Evolutionary conservation across 2,113 vertebrate genomes (phyloP).

Genomic region (Lathamus discolor): DNA sequence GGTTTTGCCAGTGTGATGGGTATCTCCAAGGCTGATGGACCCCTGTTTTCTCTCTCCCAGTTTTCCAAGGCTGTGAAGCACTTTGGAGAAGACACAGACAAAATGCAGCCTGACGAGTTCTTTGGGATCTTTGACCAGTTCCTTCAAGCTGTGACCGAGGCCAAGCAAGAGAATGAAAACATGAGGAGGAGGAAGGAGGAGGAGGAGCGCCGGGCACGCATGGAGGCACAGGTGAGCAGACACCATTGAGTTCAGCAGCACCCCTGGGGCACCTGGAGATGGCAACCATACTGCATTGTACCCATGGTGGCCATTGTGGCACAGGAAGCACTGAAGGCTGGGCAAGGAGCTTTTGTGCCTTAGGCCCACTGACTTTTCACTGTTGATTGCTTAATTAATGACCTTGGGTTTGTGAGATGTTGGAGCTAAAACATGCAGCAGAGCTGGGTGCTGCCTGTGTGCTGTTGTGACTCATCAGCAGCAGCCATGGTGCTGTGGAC

Average conservation of each 20-base stretch:
- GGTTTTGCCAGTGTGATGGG: rapidly evolving
- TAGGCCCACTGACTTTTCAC: background rate
- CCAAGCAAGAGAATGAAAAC: slow-evolving; percentile 97
- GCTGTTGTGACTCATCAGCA: background rate
- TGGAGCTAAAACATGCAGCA: background rate
- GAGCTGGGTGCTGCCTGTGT: background rate
- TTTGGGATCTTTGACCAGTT: slow-evolving; percentile 99
- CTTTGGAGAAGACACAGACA: slow-evolving; percentile 92
- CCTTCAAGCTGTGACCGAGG: slow-evolving; percentile 91
- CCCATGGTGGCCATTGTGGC: background rate
- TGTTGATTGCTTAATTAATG: background rate
- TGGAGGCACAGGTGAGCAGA: slow-evolving; percentile 90
- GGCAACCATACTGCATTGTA: rapidly evolving
- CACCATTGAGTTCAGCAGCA: rapidly evolving
- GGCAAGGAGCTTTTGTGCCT: background rate
- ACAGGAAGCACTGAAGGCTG: background rate
- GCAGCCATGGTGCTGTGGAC: background rate
- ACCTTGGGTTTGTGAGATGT: background rate
- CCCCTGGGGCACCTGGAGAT: background rate
- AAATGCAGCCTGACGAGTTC: slow-evolving; percentile 97
- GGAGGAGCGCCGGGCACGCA: slow-evolving; percentile 91
- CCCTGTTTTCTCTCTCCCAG: slow-evolving; percentile 63
- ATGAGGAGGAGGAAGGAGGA: slow-evolving; percentile 95
- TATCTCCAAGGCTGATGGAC: background rate
- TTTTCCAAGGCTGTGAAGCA: slow-evolving; percentile 91